Evolutionary conservation across 2,797 vertebrate genomes (phyloP), one percentile per base, ranked within the genome.

Genomic region (Galago senegalensis): DNA sequence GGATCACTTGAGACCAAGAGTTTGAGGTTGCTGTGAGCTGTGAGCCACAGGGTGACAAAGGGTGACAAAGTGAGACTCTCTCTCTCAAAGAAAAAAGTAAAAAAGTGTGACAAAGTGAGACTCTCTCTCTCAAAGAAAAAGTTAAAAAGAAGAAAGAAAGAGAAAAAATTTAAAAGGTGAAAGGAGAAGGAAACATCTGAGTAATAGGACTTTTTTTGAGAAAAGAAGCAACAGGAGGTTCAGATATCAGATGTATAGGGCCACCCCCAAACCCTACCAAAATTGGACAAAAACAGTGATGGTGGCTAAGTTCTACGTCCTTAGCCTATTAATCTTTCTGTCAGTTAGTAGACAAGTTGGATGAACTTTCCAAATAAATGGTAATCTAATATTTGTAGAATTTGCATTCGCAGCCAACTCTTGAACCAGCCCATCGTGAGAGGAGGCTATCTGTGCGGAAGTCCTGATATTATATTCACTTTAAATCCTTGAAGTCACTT

Each of bases 301-400:
- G n/a, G 4, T 63, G 87, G 27, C 61, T 81, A 20, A 60, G 69
- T 18, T 88, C 31, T 93, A 49, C 10, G 61, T 80, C 60, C 53
- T 81, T 82, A 92, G 82, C n/a, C 53, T 61, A 25, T 70, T 65
- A 90, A 20, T 63, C 5, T 84, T 87, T 92, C 76, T 80, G 10
- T 94, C 14, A 34, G 89, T 90, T 56, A 72, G 25, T 70, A 46
- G 12, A 7, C 31, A 67, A 56, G 14, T 17, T 87, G 31, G 67
- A 11, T 27, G 73, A 84, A 81, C 2, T 65, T 25, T 87, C 3
- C 70, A 89, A 94, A 69, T 82, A 79, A 87, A 60, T 87, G 58
- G 18, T 79, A 34, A 89, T 37, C 17, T 21, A 85, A 16, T 43
- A 60, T 81, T 97, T 60, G 5, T 76, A 92, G 43, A 75, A 56